Conservation (phyloP, 2,113 vertebrate species). For the Rallus limicola region DNA sequence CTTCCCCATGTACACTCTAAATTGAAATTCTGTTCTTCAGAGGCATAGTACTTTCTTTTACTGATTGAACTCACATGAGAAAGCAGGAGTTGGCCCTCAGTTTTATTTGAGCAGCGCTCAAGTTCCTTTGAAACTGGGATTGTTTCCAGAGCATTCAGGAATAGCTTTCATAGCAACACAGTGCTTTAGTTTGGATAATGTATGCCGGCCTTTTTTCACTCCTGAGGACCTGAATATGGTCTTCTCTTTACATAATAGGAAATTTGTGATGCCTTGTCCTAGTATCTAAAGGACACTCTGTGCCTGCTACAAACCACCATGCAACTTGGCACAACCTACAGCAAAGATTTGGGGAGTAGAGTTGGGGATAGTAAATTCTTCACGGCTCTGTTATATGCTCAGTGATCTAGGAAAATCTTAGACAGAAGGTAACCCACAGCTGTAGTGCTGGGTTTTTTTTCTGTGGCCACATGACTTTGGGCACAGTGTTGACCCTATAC, state of each 20-base stretch:
- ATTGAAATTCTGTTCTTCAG: constrained; percentile 1
- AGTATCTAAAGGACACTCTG: constrained; percentile 22
- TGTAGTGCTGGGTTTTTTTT: not conserved
- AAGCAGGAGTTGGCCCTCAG: constrained; percentile 15
- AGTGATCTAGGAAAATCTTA: not conserved
- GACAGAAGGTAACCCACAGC: not conserved
- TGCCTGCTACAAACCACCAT: not conserved
- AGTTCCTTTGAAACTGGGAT: constrained; percentile 53
- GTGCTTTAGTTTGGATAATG: constrained; percentile 49
- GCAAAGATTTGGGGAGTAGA: not conserved
- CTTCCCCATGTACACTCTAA: not conserved
- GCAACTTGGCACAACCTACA: not conserved
- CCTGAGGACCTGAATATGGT: constrained; percentile 35
- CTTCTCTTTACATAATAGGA: constrained; percentile 32
- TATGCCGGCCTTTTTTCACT: constrained; percentile 29
- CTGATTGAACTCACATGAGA: not conserved
- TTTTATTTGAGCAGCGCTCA: constrained; percentile 14
- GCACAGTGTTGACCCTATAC: not conserved
- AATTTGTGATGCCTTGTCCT: constrained; percentile 13
- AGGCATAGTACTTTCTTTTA: not conserved
- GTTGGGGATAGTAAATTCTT: not conserved
- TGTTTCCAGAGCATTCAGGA: constrained; percentile 51
- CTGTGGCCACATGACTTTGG: not conserved
- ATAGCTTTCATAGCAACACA: constrained; percentile 47
- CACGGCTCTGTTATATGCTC: not conserved